A percentile compares a stretch with the other conserved stretches of the same genome.
Conservation (phyloP, 1,140 invertebrate genomes). For the Caenorhabditis tropicalis region DNA sequence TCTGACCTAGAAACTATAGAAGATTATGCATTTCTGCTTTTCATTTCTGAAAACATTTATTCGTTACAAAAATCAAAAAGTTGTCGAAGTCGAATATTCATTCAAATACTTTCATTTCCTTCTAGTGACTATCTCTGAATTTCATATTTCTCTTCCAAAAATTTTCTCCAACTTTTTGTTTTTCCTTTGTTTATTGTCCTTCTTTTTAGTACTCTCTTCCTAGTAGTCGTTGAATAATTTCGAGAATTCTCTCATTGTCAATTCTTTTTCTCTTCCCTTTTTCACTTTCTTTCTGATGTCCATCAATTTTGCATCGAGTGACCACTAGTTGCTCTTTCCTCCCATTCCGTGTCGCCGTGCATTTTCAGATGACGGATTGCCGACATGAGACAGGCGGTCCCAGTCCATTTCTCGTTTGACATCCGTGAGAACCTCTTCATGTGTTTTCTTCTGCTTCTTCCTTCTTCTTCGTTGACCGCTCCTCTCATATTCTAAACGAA, state of each 20-base stretch:
- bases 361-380: constrained; percentile 40
- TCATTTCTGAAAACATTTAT: not conserved
- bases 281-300: not conserved
- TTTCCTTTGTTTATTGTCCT: constrained; percentile 31
- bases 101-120: not conserved
- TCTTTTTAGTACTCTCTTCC: not conserved
- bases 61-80: not conserved
- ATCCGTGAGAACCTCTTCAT: constrained; percentile 14
- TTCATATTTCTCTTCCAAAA: not conserved
- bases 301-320: constrained; percentile 12
- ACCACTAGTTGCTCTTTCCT: not conserved
- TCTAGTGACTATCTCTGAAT: not conserved
- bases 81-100: not conserved
- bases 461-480: not conserved
- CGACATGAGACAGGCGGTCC: constrained; percentile 39
- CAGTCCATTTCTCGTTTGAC: constrained; percentile 40
- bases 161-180: not conserved
- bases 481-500: constrained; percentile 13
- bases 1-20: too few species aligned
- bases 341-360: not conserved
- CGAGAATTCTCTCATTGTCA: constrained; percentile 18
- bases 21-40: not conserved
- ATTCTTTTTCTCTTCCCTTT: constrained; percentile 4
- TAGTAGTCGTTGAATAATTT: constrained; percentile 31
- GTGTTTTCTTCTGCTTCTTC: not conserved